A percentile compares a stretch with the other conserved stretches of the same genome.
phyloP scores from a whole-genome alignment of 2,888 invertebrate species.

The Stenotaenia linearis region DNA sequence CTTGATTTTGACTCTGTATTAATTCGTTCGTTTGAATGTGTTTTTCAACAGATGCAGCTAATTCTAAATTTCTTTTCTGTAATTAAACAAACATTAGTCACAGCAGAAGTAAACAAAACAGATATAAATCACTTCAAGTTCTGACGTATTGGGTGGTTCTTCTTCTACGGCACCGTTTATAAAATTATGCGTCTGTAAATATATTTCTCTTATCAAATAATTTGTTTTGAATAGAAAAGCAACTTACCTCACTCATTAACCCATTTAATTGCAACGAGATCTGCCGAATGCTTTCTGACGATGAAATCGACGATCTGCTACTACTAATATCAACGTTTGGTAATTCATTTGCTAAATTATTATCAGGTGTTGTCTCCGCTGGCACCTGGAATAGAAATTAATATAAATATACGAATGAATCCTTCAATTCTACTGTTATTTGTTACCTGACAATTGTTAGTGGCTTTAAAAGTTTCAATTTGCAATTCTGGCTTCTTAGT shows the following conservation, averaged over 20 bases:
- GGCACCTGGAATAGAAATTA: neutral
- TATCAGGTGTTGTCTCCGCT: neutral
- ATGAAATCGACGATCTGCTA: neutral
- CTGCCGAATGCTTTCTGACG: neutral
- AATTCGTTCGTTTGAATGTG: neutral
- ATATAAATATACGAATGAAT: neutral
- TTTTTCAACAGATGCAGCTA: conserved; percentile 7
- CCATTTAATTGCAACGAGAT: conserved; percentile 7
- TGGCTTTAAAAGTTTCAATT: neutral
- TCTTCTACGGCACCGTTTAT: neutral
- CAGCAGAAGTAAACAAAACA: neutral
- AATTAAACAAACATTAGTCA: neutral
- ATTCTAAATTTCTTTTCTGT: conserved; percentile 21
- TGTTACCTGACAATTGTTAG: neutral
- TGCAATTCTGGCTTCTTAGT: no score
- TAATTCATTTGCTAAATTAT: neutral
- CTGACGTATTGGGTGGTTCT: neutral
- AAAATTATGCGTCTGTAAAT: conserved; percentile 1
- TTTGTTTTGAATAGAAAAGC: no score
- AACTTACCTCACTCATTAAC: neutral
- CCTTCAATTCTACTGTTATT: neutral
- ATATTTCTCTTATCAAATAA: no score
- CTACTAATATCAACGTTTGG: neutral
- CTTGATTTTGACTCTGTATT: neutral
- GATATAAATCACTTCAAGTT: neutral